Evolutionary conservation across 2,113 vertebrate genomes (phyloP).

Genomic region (Diglossa brunneiventris): DNA sequence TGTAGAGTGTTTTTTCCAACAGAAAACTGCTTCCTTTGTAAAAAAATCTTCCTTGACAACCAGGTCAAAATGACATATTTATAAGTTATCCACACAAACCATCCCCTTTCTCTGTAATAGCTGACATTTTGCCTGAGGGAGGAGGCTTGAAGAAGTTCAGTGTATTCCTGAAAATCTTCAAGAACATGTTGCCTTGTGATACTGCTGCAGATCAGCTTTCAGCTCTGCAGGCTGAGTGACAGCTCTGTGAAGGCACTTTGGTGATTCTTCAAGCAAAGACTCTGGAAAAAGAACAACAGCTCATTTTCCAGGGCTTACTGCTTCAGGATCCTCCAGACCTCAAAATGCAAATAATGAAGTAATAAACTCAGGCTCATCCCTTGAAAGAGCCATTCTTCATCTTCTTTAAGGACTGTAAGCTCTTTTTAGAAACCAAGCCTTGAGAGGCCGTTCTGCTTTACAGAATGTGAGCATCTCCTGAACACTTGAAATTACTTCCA

Average conservation of each 20-base stretch:
- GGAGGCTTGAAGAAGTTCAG: not conserved
- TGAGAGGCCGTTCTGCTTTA: slow-evolving; percentile 2
- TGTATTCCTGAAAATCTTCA: not conserved
- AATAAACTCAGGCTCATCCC: not conserved
- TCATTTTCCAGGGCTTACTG: not conserved
- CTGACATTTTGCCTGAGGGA: not conserved
- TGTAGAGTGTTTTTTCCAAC: not conserved
- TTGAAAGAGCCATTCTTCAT: slow-evolving; percentile 23
- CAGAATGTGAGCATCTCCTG: not conserved
- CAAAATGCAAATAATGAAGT: slow-evolving; percentile 9
- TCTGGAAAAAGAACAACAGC: not conserved
- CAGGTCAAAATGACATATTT: not conserved
- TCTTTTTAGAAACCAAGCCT: slow-evolving; percentile 8
- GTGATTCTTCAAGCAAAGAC: not conserved
- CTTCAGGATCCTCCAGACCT: not conserved
- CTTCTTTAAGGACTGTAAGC: not conserved
- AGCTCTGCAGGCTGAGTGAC: slow-evolving; percentile 1
- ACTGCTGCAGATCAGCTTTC: not conserved
- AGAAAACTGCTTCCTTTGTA: not conserved
- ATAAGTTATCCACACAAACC: not conserved
- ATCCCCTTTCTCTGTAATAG: not conserved
- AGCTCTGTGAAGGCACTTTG: not conserved
- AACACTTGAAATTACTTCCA: slow-evolving; percentile 19
- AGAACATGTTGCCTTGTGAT: not conserved
- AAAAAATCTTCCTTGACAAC: not conserved